These are phyloP conservation scores for Bugula neritina DNA, from an alignment of 2,888 invertebrate species.

Conservation along the genomic window DNA sequence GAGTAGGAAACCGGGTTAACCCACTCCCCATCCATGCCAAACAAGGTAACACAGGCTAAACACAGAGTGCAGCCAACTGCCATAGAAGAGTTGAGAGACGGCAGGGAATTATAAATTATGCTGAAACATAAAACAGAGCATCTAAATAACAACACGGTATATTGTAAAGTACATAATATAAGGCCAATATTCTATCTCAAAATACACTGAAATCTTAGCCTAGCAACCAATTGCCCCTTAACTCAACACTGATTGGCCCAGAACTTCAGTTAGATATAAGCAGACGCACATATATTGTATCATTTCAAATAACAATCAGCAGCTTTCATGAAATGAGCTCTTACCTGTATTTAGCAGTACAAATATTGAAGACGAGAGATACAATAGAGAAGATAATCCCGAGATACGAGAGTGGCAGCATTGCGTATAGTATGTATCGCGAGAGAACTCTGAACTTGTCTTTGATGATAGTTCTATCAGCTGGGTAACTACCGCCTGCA, in stretches of 20 bases:
- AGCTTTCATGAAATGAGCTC: too few species aligned
- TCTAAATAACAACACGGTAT: too few species aligned
- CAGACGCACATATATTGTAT: too few species aligned
- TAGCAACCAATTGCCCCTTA: too few species aligned
- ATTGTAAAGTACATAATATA: too few species aligned
- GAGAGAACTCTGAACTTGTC: constrained; percentile 77
- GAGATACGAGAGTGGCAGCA: constrained; percentile 81
- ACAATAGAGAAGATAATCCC: constrained; percentile 79
- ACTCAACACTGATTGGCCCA: too few species aligned
- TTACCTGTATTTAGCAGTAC: constrained; percentile 86
- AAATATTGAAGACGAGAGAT: constrained; percentile 84
- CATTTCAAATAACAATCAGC: too few species aligned
- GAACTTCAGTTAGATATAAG: too few species aligned
- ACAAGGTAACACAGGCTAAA: constrained; percentile 78
- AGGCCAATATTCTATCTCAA: too few species aligned
- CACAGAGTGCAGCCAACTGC: constrained; percentile 87
- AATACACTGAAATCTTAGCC: too few species aligned
- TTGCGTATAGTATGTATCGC: constrained; percentile 81
- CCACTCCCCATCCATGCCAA: constrained; percentile 65
- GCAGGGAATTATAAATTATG: constrained; percentile 92
- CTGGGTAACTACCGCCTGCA: constrained; percentile 80
- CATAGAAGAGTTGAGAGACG: constrained; percentile 94
- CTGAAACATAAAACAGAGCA: constrained; percentile 60
- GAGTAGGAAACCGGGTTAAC: constrained; percentile 67
- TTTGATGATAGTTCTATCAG: constrained; percentile 84